Evolutionary conservation across 2,113 vertebrate genomes (phyloP), one percentile per base, ranked within the genome.

Genomic region (Tenrec ecaudatus): DNA sequence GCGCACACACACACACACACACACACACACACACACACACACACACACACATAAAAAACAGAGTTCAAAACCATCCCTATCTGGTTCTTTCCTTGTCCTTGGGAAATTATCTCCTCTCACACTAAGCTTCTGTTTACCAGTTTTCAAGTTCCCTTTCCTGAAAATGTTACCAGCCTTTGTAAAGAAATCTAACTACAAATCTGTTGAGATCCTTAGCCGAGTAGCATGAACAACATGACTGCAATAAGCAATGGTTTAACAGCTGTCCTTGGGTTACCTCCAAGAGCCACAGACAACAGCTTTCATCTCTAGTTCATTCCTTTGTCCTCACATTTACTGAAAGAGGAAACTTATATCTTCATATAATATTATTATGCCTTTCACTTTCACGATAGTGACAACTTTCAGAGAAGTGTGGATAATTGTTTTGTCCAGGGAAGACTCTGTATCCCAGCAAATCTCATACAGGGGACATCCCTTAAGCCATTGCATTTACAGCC

Each of bases 181-280:
- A 91, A 58, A 90, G 43, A 75, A 90, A 82, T 68, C 53, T 81
- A n/a, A 64, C 47, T 53, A 6, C 87, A 64, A 94, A 90, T 62
- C 27, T 43, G 20, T 38, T 85, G 95, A 97, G 82, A 94, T 96
- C 83, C 96, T 98, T 97, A 95, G 95, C 88, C 92, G 82, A 60
- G 80, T n/a, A 94, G 89, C 94, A 95, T 95, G 96, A 97, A 94
- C 95, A 97, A 89, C 92, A 82, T 62, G 0, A 43, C 86, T 75
- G 66, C 89, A 96, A 96, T 89, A 95, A 97, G 92, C 80, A 90
- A 84, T 96, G 94, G 97, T 96, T 97, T 97, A 97, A 96, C 83
- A 89, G 85, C 91, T 97, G 60, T 85, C 79, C 96, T 95, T 95
- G 91, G 93, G 94, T 95, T 95, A 96, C 92, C 92, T 97, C 94